A percentile compares a stretch with the other conserved stretches of the same genome.
phyloP scores from a whole-genome alignment of 2,888 invertebrate genomes.

The Hemistola chrysoprasaria region DNA sequence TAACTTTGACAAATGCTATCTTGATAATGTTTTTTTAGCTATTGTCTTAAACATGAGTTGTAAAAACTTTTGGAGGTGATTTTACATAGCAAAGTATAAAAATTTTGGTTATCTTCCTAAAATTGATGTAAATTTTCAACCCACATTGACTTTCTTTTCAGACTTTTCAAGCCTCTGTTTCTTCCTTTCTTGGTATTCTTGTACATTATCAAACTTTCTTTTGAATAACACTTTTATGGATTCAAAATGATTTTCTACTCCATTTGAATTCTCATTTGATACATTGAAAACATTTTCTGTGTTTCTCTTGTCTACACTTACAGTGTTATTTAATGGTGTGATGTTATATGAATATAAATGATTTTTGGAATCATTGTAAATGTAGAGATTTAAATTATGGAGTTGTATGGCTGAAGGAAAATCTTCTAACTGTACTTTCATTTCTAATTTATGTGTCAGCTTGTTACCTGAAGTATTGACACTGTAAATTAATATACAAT shows the following conservation, averaged over 20 bases:
- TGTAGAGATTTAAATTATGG: conserved; percentile 56
- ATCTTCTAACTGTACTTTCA: conserved; percentile 58
- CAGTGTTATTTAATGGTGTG: conserved; percentile 39
- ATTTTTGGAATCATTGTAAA: conserved; percentile 52
- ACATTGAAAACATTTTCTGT: conserved; percentile 50
- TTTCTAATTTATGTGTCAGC: conserved; percentile 47
- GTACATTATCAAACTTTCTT: conserved; percentile 90
- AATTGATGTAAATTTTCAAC: background rate
- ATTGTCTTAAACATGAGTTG: too few relatives aligned
- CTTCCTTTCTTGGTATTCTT: conserved; percentile 90
- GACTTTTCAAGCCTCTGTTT: conserved; percentile 84
- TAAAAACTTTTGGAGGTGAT: too few relatives aligned
- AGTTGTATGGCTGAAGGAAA: conserved; percentile 70
- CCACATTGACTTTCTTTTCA: conserved; percentile 35
- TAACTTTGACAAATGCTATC: too few relatives aligned
- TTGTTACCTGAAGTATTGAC: conserved; percentile 46
- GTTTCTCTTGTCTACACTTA: conserved; percentile 37
- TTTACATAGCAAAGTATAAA: too few relatives aligned
- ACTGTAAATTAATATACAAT: conserved; percentile 71
- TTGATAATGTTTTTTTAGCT: too few relatives aligned
- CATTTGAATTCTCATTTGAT: conserved; percentile 17
- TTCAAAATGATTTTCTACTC: conserved; percentile 43
- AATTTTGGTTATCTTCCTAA: too few relatives aligned
- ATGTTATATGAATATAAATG: conserved; percentile 55
- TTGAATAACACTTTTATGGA: conserved; percentile 85